Evolutionary conservation across 2,888 invertebrate species (phyloP), one percentile per base, ranked within the genome.

Genomic region (Bombylius major): DNA sequence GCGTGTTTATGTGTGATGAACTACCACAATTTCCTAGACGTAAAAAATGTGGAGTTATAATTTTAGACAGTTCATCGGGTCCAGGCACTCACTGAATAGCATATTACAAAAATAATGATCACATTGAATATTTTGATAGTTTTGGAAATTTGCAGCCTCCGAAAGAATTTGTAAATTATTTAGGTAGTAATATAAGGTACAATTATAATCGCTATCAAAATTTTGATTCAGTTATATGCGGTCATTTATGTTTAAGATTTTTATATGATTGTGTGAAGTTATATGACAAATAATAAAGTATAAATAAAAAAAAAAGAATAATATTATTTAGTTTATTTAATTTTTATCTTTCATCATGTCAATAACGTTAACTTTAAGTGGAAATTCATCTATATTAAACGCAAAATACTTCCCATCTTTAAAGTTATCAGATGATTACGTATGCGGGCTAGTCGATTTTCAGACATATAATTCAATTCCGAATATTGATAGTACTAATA

Each of bases 401-500:
- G 54, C 58, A n/a, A 48, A 57, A 46, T 60, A 57, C 50, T 58
- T 57, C 50, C 58, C 58, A 50, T 53, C 60, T 32, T 47, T 58
- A 46, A 53, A 58, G 34, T 51, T 60, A n/a, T 34, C 31, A 45
- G 58, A 62, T 54, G 60, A 63, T 36, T 67, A 66, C 60, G 60
- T 54, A 51, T 61, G 69, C 14, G 68, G 67, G 8, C 61, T 69
- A 14, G 59, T 70, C 33, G 65, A 68, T 58, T 63, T 69, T 42
- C 57, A 60, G 53, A 54, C 59, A 51, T 60, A 56, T 51, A 55
- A 58, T 46, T 56, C 59, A 8, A 50, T 70, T 47, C 66, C 67
- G 5, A 72, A 70, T 58, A 61, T 72, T 7, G 66, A 70, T 61
- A 58, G 60, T 45, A 58, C 58, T 45, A 66, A 69, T 56, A 69